A percentile compares a stretch with the other conserved stretches of the same genome.
phyloP scores from a whole-genome alignment of 1,140 invertebrate genomes.

The Tetragnatha versicolor region DNA sequence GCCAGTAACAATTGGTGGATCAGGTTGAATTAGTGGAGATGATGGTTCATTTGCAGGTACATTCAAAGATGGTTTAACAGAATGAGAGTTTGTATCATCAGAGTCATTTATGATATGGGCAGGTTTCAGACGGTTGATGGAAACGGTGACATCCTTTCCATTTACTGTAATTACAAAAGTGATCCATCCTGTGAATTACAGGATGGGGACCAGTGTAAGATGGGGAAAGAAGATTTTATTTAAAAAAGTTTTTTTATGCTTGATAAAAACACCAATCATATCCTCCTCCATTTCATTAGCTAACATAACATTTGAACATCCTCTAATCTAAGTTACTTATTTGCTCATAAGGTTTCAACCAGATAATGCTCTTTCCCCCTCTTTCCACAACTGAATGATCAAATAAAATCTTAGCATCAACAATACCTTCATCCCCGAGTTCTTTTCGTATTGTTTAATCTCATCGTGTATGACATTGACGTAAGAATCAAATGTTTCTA shows the following conservation, averaged over 20 bases:
- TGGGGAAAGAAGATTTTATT: background rate
- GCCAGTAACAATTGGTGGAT: background rate
- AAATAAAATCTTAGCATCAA: no score
- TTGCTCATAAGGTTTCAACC: no score
- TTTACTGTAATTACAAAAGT: background rate
- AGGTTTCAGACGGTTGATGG: slow-evolving; percentile 5
- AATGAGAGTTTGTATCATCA: background rate
- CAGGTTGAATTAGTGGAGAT: background rate
- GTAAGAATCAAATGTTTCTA: slow-evolving; percentile 34
- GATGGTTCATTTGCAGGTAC: background rate
- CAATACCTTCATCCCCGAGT: slow-evolving; percentile 37
- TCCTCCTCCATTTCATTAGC: no score
- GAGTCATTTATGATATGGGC: background rate
- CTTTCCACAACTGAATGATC: no score
- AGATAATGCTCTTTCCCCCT: no score
- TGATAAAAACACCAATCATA: no score
- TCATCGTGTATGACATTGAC: slow-evolving; percentile 69
- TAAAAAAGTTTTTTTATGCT: no score
- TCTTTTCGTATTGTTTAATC: slow-evolving; percentile 58
- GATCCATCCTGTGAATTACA: background rate
- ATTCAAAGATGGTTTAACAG: background rate
- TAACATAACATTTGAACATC: no score
- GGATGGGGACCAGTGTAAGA: slow-evolving; percentile 11
- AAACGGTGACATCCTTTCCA: background rate
- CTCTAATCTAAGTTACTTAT: no score